phyloP scores from a whole-genome alignment of 2,113 vertebrate genomes.

The Urocolius indicus region DNA sequence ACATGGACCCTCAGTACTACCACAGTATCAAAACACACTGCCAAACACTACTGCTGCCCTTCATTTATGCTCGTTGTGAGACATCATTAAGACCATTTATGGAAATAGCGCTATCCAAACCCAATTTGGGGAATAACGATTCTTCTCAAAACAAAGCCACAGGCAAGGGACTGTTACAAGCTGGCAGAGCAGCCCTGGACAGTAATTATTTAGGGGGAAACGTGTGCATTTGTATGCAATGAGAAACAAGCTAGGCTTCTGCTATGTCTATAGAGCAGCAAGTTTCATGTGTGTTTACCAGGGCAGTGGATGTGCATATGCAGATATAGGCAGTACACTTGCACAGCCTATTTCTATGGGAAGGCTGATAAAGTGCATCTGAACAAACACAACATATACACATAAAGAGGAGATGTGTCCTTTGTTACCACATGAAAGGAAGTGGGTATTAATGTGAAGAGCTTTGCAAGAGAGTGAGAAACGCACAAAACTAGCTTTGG shows the following conservation, averaged over 20 bases:
- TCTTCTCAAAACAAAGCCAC: slow-evolving; percentile 46
- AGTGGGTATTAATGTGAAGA: background rate
- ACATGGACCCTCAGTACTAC: background rate
- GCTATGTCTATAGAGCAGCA: background rate
- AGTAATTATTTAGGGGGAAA: slow-evolving; percentile 11
- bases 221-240: background rate
- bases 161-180: background rate
- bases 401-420: background rate
- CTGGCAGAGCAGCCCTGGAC: background rate
- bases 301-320: rapidly evolving
- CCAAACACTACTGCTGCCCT: background rate
- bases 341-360: background rate
- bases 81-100: background rate
- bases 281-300: background rate
- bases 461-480: background rate
- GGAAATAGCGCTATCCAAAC: slow-evolving; percentile 14
- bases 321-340: background rate
- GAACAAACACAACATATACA: background rate
- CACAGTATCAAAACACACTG: background rate
- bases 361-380: background rate
- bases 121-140: background rate
- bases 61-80: background rate
- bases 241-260: background rate
- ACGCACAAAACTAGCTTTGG: background rate
- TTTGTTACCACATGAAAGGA: background rate